Conservation (phyloP, 2,797 vertebrate genomes). For the Hypotaenidia philippensis region DNA sequence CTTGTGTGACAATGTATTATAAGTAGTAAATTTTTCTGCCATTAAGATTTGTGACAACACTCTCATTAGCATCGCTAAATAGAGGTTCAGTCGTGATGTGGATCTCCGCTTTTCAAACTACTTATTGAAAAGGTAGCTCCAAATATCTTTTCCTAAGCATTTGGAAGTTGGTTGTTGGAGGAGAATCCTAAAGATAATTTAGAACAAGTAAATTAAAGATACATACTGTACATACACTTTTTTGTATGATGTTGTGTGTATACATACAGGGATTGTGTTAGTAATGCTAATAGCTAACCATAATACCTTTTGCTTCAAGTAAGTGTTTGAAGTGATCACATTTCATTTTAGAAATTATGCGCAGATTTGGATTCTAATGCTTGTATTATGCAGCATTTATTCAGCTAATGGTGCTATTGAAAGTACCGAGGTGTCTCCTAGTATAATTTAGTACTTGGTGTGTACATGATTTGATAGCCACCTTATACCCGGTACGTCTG, state of each 20-base stretch:
- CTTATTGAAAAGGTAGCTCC: not conserved
- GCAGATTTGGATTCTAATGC: conserved; percentile 33
- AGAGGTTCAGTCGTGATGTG: not conserved
- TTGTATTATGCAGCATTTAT: conserved; percentile 41
- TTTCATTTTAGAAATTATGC: conserved; percentile 18
- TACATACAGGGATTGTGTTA: not conserved
- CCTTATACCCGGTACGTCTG: not conserved
- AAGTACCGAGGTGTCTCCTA: not conserved
- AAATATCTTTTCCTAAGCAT: not conserved
- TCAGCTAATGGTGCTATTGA: conserved; percentile 36
- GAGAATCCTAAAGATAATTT: not conserved
- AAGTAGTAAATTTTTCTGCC: not conserved
- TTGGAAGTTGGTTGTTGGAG: not conserved
- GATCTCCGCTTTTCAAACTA: not conserved
- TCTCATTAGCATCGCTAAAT: not conserved
- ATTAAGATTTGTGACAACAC: not conserved
- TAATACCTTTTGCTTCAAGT: not conserved
- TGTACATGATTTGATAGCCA: conserved; percentile 17
- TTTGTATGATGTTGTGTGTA: not conserved
- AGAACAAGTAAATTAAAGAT: not conserved
- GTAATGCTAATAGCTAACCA: not conserved
- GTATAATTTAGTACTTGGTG: conserved; percentile 22
- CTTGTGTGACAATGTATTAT: not conserved
- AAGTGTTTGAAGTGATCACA: not conserved
- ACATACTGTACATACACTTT: fast-evolving